These are phyloP conservation scores for Diuraphis noxia DNA, from an alignment of 1,140 invertebrate species.

Conservation along the genomic window DNA sequence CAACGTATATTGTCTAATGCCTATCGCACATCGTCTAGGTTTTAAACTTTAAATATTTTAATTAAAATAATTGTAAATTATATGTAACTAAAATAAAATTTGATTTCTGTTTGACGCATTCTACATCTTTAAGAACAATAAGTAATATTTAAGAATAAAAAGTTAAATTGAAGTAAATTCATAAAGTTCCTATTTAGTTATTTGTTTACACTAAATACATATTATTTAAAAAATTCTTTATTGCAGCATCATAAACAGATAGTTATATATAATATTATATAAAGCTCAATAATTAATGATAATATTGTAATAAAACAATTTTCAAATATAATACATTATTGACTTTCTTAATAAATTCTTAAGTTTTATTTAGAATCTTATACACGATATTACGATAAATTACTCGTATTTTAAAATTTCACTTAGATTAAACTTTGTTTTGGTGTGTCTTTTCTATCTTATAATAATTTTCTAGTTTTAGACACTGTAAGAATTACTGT, in stretches of 20 bases:
- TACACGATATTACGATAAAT: no score
- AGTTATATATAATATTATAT: not conserved
- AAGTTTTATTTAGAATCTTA: not conserved
- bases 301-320: not conserved
- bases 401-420: no score
- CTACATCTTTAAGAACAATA: not conserved
- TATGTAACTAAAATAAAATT: not conserved
- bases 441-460: no score
- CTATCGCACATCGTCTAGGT: not conserved
- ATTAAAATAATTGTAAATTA: no score
- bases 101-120: not conserved
- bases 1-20: not conserved
- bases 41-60: not conserved
- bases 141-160: not conserved
- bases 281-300: not conserved
- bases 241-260: no score
- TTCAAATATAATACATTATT: not conserved
- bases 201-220: not conserved
- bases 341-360: not conserved
- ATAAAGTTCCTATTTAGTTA: not conserved
- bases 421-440: no score
- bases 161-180: not conserved
- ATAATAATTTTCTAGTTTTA: not conserved
- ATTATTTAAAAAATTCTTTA: no score
- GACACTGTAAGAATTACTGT: not conserved